Evolutionary conservation across 1,140 invertebrate species (phyloP), one percentile per base, ranked within the genome.

Genomic region (Lethocerus indicus): DNA sequence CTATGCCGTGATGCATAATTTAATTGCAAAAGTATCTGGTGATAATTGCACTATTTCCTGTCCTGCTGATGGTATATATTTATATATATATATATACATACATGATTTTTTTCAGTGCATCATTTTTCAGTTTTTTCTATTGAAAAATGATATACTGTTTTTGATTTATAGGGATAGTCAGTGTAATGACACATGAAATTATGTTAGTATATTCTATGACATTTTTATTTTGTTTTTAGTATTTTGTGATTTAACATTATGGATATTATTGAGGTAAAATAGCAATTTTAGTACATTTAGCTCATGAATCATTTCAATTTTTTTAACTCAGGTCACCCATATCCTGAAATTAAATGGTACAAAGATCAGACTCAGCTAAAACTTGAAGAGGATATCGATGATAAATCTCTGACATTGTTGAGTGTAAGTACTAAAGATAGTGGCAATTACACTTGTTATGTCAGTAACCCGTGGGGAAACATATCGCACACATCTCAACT

Each of bases 391-490:
- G 25, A 43, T n/a, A 25, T 23, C 24, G 16, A 25, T 29, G n/a
- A 29, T 16, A 25, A 36, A 36, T 21, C 44, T 21, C 37, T 54
- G 13, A 29, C 6, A 1, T 20, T 54, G 20, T 16, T 16, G 5
- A 32, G 25, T 14, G 25, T 50, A 14, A 13, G n/a, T 5, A 49
- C 28, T 5, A 39, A 43, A 1, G 49, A 56, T 37, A 46, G 49
- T 2, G 52, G 49, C 9, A 56, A 56, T 45, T 56, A 54, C 21
- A 54, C 50, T 1, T 56, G 55, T 43, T 35, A 42, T 25, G 52
- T 54, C 9, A 40, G 21, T 16, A 55, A 52, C 39, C n/a, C 28
- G n/a, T 43, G 32, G n/a, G 50, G 50, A 21, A 13, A 18, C 3
- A 28, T 49, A 20, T 23, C 24, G 9, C 47, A 51, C 50, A 46